Evolutionary conservation across 2,888 invertebrate species (phyloP).

Genomic region (Amblyjoppa fuscipennis): DNA sequence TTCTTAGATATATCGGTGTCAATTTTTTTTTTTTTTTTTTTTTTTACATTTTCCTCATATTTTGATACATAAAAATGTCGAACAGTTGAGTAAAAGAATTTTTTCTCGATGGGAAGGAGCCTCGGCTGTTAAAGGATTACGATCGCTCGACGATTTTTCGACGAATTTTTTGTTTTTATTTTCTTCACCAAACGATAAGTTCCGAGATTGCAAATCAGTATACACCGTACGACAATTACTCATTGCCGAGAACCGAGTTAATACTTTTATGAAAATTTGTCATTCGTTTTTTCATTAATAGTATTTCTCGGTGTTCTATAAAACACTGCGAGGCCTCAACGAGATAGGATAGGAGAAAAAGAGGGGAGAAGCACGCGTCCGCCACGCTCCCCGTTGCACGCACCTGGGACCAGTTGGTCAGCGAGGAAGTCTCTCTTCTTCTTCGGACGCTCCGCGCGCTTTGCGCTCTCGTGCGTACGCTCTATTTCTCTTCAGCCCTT

Average conservation of each 20-base stretch:
- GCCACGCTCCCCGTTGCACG: conserved; percentile 80
- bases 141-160: no score
- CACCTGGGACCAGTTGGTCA: conserved; percentile 83
- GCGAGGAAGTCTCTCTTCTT: conserved; percentile 75
- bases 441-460: conserved; percentile 64
- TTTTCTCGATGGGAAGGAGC: neutral
- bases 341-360: conserved; percentile 67
- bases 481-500: conserved; percentile 22
- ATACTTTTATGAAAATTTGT: no score
- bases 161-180: neutral
- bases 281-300: neutral
- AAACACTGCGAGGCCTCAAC: conserved; percentile 55
- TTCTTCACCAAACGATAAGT: neutral
- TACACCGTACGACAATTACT: neutral
- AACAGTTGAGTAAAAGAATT: no score
- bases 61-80: no score
- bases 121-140: no score
- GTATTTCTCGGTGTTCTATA: neutral
- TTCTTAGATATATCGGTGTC: no score
- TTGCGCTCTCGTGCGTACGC: conserved; percentile 53
- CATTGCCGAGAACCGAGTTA: neutral
- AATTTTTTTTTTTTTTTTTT: no score
- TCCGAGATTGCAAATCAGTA: neutral
- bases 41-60: no score
- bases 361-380: conserved; percentile 83